These are phyloP conservation scores for Folsomia manolachei DNA, from an alignment of 2,888 invertebrate genomes.

Conservation along the genomic window DNA sequence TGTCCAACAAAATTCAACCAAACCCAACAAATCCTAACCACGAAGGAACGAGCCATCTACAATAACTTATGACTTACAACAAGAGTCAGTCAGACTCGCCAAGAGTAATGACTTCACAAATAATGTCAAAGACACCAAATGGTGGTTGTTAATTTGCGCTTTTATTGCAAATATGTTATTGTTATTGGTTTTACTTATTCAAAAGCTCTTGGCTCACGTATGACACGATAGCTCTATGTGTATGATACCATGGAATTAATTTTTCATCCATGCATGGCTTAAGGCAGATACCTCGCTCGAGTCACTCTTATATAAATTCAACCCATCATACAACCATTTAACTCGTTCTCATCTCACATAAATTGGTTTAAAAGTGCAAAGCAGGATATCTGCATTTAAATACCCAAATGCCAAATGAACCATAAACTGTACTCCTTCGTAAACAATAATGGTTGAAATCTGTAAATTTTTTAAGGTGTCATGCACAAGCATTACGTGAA, in stretches of 20 bases:
- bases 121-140: slow-evolving; percentile 8
- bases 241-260: slow-evolving; percentile 3
- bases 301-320: background rate
- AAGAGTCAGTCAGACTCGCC: no score
- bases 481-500: background rate
- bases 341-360: no score
- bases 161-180: slow-evolving; percentile 9
- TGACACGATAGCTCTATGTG: background rate
- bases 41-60: no score
- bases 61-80: no score
- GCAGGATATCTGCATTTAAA: no score
- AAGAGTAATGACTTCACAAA: slow-evolving; percentile 5
- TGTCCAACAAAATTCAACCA: background rate
- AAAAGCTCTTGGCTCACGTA: background rate
- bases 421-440: no score
- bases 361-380: no score
- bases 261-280: background rate
- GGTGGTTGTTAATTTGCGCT: slow-evolving; percentile 3
- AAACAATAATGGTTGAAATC: background rate
- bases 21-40: no score
- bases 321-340: no score
- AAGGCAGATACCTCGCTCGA: background rate
- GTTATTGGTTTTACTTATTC: slow-evolving; percentile 1
- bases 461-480: background rate
- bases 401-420: no score